phyloP scores from a whole-genome alignment of 2,888 invertebrate species.

The Zygothrica quintamaculata region DNA sequence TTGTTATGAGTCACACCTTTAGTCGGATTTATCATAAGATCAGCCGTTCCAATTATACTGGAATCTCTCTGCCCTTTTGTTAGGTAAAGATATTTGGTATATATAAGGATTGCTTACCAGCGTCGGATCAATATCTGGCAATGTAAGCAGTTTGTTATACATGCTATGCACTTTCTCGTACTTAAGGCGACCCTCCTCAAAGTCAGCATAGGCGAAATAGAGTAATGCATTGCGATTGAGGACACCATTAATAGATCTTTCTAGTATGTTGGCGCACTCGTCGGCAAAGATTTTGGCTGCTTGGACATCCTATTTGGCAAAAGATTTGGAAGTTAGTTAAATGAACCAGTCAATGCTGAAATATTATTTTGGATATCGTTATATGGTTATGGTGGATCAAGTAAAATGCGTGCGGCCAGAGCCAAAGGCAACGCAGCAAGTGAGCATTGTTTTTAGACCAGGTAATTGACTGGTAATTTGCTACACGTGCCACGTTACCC shows the following conservation, averaged over 20 bases:
- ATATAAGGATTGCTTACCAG: slow-evolving; percentile 90
- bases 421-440: slow-evolving; percentile 81
- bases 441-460: slow-evolving; percentile 41
- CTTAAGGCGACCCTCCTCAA: slow-evolving; percentile 97
- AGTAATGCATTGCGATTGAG: slow-evolving; percentile 96
- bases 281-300: slow-evolving; percentile 96
- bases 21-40: no score
- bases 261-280: slow-evolving; percentile 97
- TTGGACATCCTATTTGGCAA: slow-evolving; percentile 90
- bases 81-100: no score
- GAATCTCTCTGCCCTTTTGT: no score
- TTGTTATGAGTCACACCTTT: no score
- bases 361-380: background rate
- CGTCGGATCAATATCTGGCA: slow-evolving; percentile 97
- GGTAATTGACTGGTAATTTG: no score
- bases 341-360: slow-evolving; percentile 1
- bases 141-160: slow-evolving; percentile 95
- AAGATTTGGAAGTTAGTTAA: slow-evolving; percentile 1
- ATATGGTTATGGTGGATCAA: slow-evolving; percentile 26
- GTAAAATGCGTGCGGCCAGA: slow-evolving; percentile 78
- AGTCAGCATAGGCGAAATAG: slow-evolving; percentile 99
- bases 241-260: slow-evolving; percentile 95
- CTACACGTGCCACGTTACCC: slow-evolving; percentile 63
- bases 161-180: slow-evolving; percentile 98
- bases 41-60: no score